Evolutionary conservation across 2,888 invertebrate genomes (phyloP).

Genomic region (Congeria kusceri): DNA sequence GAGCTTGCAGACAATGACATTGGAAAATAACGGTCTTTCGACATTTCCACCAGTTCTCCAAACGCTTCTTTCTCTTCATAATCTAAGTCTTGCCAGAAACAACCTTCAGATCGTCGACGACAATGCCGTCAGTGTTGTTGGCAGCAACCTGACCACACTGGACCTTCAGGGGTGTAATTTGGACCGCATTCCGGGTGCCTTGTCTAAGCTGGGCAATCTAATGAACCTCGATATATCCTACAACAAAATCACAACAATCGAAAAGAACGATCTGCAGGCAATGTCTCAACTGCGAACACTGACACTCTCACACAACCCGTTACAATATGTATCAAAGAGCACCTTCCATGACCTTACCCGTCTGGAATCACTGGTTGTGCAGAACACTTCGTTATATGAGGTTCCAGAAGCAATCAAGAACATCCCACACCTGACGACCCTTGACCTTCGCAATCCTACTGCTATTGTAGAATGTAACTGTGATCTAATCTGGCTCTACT

Average conservation of each 20-base stretch:
- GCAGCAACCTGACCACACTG: constrained; percentile 50
- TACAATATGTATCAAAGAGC: constrained; percentile 64
- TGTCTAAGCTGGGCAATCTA: constrained; percentile 46
- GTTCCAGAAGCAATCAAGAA: constrained; percentile 64
- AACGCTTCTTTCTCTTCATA: constrained; percentile 47
- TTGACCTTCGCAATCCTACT: constrained; percentile 28
- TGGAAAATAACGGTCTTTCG: constrained; percentile 64
- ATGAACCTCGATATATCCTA: constrained; percentile 57
- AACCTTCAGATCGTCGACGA: constrained; percentile 65
- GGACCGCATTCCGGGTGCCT: constrained; percentile 64
- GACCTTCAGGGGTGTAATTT: constrained; percentile 59
- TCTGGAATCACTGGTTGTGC: constrained; percentile 47
- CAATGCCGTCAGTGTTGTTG: constrained; percentile 49
- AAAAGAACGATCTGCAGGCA: constrained; percentile 61
- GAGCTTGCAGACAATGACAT: constrained; percentile 35
- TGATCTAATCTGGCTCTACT: constrained; percentile 58
- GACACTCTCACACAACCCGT: constrained; percentile 55
- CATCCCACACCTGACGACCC: constrained; percentile 14
- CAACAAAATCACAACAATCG: constrained; percentile 66
- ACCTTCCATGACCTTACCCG: constrained; percentile 50
- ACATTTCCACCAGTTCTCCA: constrained; percentile 60
- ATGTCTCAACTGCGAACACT: constrained; percentile 33
- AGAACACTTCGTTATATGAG: constrained; percentile 35
- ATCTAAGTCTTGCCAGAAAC: constrained; percentile 60
- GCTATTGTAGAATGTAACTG: constrained; percentile 57